Percentiles rank a stretch among this genome's conserved stretches.
Conservation (phyloP, 2,113 vertebrate species). For the Papio anubis region DNA sequence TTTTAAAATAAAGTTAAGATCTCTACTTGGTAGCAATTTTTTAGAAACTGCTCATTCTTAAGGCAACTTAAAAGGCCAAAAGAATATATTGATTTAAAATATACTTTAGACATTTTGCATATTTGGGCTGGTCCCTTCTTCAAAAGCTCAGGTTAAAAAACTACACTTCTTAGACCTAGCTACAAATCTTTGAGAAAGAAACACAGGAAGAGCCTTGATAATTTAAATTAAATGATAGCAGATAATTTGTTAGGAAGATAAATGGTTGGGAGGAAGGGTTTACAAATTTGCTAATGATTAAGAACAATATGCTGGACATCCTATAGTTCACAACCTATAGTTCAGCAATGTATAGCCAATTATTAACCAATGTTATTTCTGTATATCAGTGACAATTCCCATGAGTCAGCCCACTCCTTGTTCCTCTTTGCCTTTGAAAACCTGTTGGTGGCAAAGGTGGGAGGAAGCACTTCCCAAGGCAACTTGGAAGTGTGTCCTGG, state of each 20-base stretch:
- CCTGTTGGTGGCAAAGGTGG: background rate
- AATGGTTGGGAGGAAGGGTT: background rate
- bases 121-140: background rate
- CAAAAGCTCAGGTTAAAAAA: background rate
- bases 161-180: background rate
- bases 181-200: conserved; percentile 16
- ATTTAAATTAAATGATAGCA: background rate
- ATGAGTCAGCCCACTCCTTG: background rate
- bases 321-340: no score
- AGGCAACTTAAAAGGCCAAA: background rate
- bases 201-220: background rate
- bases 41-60: background rate
- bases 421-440: background rate
- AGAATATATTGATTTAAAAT: conserved; percentile 8
- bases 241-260: background rate
- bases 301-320: background rate
- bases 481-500: background rate
- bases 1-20: background rate
- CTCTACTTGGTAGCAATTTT: background rate
- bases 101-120: background rate
- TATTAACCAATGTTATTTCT: background rate
- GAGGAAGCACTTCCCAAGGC: background rate
- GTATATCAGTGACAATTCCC: background rate
- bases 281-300: background rate
- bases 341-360: background rate